Evolutionary conservation across 2,888 invertebrate genomes (phyloP), one percentile per base, ranked within the genome.

Genomic region (Peribatodes rhomboidaria): DNA sequence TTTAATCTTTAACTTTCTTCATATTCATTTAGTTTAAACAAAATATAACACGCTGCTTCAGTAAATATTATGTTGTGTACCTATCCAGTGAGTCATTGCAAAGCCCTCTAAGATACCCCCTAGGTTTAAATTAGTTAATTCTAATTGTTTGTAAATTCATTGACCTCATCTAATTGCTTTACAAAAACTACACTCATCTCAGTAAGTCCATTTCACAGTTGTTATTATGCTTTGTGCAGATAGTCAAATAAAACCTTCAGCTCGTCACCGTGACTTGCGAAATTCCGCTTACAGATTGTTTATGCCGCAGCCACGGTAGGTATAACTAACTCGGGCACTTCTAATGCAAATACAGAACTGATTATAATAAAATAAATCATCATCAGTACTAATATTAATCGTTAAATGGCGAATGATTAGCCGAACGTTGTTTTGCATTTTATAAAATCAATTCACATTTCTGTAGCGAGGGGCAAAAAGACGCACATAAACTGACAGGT

Each of bases 221-320:
- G 1, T 35, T 35, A 52, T 20, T 35, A 20, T 33, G 16, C 13
- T 18, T 10, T 8, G 50, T 35, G 35, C n/a, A 50, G 18, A 50
- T 53, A 41, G 37, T 39, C 0, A 37, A 33, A 55, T 54, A 59
- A 59, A 53, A 11, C 42, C 11, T 46, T 53, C 13, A 20, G 13
- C 14, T 49, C 8, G 44, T 60, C 57, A 53, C 22, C 61, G 33
- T 61, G 61, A 61, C 61, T 61, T 55, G 61, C 61, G 42, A 41
- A 33, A 56, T 49, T 52, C 18, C 42, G 33, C 22, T 37, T 27
- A 37, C 27, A 16, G 33, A 41, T 7, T 52, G 50, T 50, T 50
- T 50, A 13, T 56, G 46, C 33, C 6, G 4, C 10, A 42, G 13
- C 39, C 14, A 20, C 39, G 22, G 9, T 27, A 20, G 11, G 44